phyloP scores from a whole-genome alignment of 1,140 invertebrate genomes.

The Frieseomelitta varia region DNA sequence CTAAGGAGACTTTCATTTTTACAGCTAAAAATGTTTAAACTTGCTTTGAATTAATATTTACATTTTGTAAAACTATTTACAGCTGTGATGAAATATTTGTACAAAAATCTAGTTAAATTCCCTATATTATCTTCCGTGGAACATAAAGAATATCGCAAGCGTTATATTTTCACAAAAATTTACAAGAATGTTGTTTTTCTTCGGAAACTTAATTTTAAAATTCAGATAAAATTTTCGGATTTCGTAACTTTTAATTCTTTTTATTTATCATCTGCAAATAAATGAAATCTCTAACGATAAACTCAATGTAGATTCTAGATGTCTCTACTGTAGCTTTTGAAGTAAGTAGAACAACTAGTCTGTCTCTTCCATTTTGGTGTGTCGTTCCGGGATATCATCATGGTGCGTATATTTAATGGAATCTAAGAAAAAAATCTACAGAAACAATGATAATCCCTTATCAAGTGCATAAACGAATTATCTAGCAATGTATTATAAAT shows the following conservation, averaged over 20 bases:
- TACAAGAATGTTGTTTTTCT: not conserved
- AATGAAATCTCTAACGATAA: not conserved
- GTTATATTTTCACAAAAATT: not conserved
- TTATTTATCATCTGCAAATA: not conserved
- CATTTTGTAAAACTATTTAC: not conserved
- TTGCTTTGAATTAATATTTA: not conserved
- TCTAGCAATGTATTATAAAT: not conserved
- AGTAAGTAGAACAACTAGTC: no score
- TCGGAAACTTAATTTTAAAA: not conserved
- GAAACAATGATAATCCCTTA: slow-evolving; percentile 49
- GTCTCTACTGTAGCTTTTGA: not conserved
- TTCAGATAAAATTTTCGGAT: not conserved
- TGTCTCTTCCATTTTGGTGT: slow-evolving; percentile 47
- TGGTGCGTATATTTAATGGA: slow-evolving; percentile 68
- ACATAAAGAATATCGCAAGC: not conserved
- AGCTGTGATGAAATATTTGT: not conserved
- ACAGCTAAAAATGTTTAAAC: not conserved
- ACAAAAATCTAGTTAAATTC: not conserved
- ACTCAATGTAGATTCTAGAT: not conserved
- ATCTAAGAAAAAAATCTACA: slow-evolving; percentile 51
- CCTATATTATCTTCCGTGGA: not conserved
- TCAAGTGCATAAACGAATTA: not conserved
- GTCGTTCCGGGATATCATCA: slow-evolving; percentile 65
- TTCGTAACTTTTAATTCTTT: not conserved
- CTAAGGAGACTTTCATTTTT: not conserved